Conservation (phyloP, 2,888 invertebrate genomes). For the Acleris emargana region DNA sequence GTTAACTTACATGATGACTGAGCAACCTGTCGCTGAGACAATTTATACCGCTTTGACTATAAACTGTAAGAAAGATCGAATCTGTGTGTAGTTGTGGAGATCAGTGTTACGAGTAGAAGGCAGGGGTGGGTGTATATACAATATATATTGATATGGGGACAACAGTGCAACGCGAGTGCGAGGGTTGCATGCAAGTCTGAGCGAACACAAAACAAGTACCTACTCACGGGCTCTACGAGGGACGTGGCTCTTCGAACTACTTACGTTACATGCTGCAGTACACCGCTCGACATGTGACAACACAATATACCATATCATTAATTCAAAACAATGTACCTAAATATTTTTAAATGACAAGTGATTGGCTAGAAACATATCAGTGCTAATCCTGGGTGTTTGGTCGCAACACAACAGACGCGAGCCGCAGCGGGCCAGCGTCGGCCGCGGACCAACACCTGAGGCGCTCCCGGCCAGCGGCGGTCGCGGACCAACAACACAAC, state of each 20-base stretch:
- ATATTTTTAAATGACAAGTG: constrained; percentile 9
- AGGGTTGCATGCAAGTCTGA: constrained; percentile 53
- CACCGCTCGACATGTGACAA: constrained; percentile 36
- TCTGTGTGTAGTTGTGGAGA: constrained; percentile 10
- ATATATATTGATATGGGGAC: constrained; percentile 37
- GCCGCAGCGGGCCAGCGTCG: not conserved
- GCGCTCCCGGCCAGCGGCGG: not conserved
- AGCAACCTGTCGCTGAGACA: not conserved
- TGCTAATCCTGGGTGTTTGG: no score
- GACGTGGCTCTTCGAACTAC: constrained; percentile 70
- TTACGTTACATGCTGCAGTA: constrained; percentile 58
- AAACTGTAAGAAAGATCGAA: constrained; percentile 23
- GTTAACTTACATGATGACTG: not conserved
- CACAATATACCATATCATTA: constrained; percentile 35
- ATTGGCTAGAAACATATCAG: no score
- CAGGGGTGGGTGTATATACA: constrained; percentile 7
- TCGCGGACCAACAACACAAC: not conserved
- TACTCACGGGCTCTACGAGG: constrained; percentile 58
- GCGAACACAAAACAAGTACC: constrained; percentile 53
- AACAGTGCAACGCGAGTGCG: constrained; percentile 53
- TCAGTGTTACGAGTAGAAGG: not conserved
- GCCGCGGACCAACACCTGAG: not conserved
- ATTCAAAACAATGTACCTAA: constrained; percentile 28
- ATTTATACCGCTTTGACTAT: not conserved
- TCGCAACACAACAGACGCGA: no score